Percentiles rank a stretch among this genome's conserved stretches.
These are phyloP conservation scores for Nemotelus nigrinus DNA, from an alignment of 2,888 invertebrate species.

Conservation along the genomic window DNA sequence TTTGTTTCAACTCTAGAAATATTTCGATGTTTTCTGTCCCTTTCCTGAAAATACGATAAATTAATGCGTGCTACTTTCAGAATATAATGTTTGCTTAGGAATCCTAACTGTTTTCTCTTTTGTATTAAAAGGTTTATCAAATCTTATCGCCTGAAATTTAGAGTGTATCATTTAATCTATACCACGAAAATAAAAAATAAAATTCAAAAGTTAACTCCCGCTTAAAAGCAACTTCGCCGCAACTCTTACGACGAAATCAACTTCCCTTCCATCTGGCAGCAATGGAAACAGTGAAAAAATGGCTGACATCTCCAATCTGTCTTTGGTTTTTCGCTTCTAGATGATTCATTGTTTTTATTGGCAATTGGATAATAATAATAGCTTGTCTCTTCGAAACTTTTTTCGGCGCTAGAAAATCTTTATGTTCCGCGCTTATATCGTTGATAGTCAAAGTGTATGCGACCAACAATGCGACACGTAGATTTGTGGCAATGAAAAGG, in stretches of 20 bases:
- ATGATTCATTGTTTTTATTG: slow-evolving; percentile 50
- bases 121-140: too few species aligned
- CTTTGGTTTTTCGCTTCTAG: slow-evolving; percentile 46
- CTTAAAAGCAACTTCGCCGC: slow-evolving; percentile 3
- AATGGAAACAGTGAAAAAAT: slow-evolving; percentile 24
- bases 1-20: too few species aligned
- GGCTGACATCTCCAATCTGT: slow-evolving; percentile 40
- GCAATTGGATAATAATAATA: slow-evolving; percentile 29
- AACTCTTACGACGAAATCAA: not conserved
- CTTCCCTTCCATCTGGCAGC: not conserved
- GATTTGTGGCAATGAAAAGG: slow-evolving; percentile 32
- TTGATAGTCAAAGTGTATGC: not conserved
- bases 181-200: too few species aligned
- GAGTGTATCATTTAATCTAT: too few species aligned
- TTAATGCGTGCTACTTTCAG: too few species aligned
- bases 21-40: too few species aligned
- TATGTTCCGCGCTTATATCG: slow-evolving; percentile 11
- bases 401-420: slow-evolving; percentile 17
- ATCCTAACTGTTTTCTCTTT: too few species aligned
- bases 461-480: slow-evolving; percentile 12
- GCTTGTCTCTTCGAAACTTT: not conserved
- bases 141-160: too few species aligned
- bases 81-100: too few species aligned
- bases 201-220: too few species aligned
- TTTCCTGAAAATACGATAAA: too few species aligned